Conservation (phyloP, 2,113 vertebrate species). For the Hydropotes inermis region DNA sequence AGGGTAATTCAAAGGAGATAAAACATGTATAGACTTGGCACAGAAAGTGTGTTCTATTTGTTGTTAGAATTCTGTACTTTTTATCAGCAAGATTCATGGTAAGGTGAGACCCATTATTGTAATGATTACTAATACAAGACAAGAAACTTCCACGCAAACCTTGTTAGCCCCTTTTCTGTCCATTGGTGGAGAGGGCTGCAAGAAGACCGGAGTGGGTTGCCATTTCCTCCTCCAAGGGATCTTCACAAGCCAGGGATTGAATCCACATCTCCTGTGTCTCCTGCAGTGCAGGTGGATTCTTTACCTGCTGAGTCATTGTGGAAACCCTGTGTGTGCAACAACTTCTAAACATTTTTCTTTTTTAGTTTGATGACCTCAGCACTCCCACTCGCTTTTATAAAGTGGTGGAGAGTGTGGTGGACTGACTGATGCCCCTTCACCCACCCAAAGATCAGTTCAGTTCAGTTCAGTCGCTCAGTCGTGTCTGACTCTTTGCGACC, state of each 20-base stretch:
- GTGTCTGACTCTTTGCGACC: too few relatives aligned
- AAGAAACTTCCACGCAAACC: not conserved
- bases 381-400: not conserved
- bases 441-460: not conserved
- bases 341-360: not conserved
- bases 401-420: not conserved
- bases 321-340: not conserved
- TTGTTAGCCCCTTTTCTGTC: not conserved
- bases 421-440: accelerated
- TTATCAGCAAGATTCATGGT: not conserved
- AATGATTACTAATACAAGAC: not conserved
- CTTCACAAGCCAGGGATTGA: not conserved
- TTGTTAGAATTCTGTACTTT: not conserved
- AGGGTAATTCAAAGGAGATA: not conserved
- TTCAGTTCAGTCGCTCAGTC: too few relatives aligned
- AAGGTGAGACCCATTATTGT: not conserved
- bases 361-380: not conserved
- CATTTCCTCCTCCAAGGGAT: not conserved
- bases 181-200: not conserved
- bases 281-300: not conserved
- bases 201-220: not conserved
- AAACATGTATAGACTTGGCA: not conserved
- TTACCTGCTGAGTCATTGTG: not conserved
- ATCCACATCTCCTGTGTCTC: not conserved
- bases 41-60: not conserved